Percentiles rank a stretch among this genome's conserved stretches.
These are phyloP conservation scores for Batillaria attramentaria DNA, from an alignment of 1,140 invertebrate genomes.

Conservation along the genomic window DNA sequence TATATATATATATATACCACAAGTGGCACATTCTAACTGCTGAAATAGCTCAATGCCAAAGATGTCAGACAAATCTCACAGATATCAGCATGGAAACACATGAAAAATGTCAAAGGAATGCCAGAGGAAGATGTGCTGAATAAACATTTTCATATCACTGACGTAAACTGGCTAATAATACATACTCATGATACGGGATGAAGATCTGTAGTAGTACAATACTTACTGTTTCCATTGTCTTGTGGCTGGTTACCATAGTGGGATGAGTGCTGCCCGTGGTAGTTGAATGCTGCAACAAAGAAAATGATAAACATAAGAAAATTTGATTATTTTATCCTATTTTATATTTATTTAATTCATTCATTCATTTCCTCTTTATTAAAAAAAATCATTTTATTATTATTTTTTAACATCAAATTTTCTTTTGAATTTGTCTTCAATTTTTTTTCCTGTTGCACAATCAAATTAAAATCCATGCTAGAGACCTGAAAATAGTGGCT, in stretches of 20 bases:
- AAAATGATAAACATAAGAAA: not conserved
- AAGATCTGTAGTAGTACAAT: not conserved
- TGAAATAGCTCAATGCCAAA: not conserved
- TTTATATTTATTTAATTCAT: not conserved
- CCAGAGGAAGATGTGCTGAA: not conserved
- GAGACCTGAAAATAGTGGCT: too few relatives aligned
- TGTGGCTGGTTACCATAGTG: not conserved
- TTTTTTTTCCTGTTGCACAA: not conserved
- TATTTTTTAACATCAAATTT: not conserved
- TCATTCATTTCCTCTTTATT: too few relatives aligned
- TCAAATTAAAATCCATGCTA: too few relatives aligned
- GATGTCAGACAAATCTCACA: not conserved
- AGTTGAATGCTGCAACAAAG: slow-evolving; percentile 28
- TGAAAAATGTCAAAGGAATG: not conserved
- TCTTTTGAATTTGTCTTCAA: not conserved
- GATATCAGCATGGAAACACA: not conserved
- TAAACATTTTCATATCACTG: not conserved
- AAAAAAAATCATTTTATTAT: not conserved
- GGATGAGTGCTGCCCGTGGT: not conserved
- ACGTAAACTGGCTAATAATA: not conserved
- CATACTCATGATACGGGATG: not conserved
- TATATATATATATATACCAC: too few relatives aligned
- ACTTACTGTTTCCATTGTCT: slow-evolving; percentile 38
- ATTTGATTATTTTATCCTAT: not conserved
- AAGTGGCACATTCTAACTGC: not conserved